Base-by-base conservation (phyloP, 2,797 vertebrate genomes). In the Melanotaenia pygmaea region DNA sequence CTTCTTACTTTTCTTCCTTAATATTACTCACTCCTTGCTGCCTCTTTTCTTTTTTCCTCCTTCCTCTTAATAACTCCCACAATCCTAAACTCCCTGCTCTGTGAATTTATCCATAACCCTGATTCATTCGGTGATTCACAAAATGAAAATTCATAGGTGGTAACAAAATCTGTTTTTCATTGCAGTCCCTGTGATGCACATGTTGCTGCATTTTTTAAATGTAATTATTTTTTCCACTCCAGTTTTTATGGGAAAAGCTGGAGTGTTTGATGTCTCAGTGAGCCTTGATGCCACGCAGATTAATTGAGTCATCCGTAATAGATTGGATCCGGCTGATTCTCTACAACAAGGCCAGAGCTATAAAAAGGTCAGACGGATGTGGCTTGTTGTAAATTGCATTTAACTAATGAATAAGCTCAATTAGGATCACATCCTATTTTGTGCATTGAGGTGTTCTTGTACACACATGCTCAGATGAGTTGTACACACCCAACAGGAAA, bases 351-450 rank as follows among this genome's bases (percentile, higher is more conserved):
- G 61, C 70, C 35, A 40, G 59, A 56, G 80, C 80, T 89, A 77
- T 86, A 78, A 88, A 78, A 86, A 87, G 86, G 85, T 87, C 80
- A 88, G 74, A 71, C 74, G 91, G 87, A 92, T 88, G 88, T 89
- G 81, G 86, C 70, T 83, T 59, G 70, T 67, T 82, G 78, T 81
- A 85, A 91, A 90, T 88, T 86, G 50, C 73, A 90, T 92, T 86
- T 70, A 83, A 63, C 54, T 84, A 85, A 89, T 83, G 77, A 83
- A 68, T 59, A 61, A 73, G 73, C 58, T 81, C 45, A 45, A 85
- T 86, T 85, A 87, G 78, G 74, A 77, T 67, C 74, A 75, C 77
- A 76, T 84, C 85, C 85, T 82, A 75, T 83, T 85, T 85, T 80
- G 74, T 13, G 4, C 58, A 60, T 40, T 22, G 51, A 75, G 70